Conservation (phyloP, 2,888 invertebrate species). For the Heteromurus nitidus region DNA sequence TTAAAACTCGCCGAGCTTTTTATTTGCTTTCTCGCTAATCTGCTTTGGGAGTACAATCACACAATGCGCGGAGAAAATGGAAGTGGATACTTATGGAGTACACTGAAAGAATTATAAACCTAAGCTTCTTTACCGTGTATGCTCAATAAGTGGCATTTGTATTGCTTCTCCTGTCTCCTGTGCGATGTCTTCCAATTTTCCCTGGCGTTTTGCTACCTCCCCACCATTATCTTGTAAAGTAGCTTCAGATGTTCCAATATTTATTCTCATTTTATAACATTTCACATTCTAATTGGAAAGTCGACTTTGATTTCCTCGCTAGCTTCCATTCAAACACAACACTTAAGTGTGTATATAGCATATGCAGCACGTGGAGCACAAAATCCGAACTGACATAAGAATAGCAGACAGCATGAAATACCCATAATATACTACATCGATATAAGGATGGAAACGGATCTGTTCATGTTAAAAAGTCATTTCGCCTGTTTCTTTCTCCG, state of each 20-base stretch:
- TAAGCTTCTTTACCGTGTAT: constrained; percentile 10
- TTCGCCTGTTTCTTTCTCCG: too few species aligned
- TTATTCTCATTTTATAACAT: not conserved
- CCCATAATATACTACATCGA: too few species aligned
- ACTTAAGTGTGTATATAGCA: too few species aligned
- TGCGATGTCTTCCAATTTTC: not conserved
- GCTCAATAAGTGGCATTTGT: constrained; percentile 1
- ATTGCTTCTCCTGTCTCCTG: not conserved
- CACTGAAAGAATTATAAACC: not conserved
- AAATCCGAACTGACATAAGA: not conserved
- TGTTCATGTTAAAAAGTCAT: too few species aligned
- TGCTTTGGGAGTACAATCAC: constrained; percentile 11
- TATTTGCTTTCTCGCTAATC: constrained; percentile 25
- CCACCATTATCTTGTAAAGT: not conserved
- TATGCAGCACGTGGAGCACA: too few species aligned
- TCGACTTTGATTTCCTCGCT: not conserved
- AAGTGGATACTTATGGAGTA: not conserved
- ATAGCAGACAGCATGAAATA: not conserved
- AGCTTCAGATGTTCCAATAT: not conserved
- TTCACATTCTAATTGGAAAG: not conserved
- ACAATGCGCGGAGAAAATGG: constrained; percentile 1
- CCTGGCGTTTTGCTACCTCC: not conserved
- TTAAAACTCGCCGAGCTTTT: not conserved
- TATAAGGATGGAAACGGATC: too few species aligned
- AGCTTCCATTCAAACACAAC: too few species aligned